Evolutionary conservation across 1,140 invertebrate genomes (phyloP), one percentile per base, ranked within the genome.

Genomic region (Drosophila dunni): DNA sequence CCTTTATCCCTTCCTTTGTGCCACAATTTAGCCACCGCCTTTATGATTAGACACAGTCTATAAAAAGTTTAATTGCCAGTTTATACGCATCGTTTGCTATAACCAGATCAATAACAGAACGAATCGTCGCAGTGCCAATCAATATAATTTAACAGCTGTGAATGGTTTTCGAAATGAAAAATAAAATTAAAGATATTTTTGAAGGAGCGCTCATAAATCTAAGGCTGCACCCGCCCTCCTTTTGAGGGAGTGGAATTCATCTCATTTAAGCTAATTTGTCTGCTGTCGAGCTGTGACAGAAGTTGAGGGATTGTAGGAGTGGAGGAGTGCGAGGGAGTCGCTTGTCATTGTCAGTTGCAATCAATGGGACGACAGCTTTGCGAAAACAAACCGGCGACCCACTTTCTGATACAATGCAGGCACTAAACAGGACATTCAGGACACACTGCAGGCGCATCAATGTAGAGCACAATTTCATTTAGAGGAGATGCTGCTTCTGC

Each of bases 181-280:
- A 33, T n/a, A 36, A 29, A 42, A 20, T 63, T 42, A 13, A 64
- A 42, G 15, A 56, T 20, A 56, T 48, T 58, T 70, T 54, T n/a
- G 8, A 11, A 15, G 50, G 33, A 33, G 24, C 56, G 24, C 56
- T 61, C 69, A 38, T 72, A 68, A 68, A 61, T 56, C 56, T 61
- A 40, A 53, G 24, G 36, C 9, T 20, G 61, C 38, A 20, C 7
- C 7, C 46, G 64, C 8, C 33, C 46, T 29, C 24, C 38, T 46
- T 44, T 58, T 24, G 54, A 42, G 63, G 54, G 29, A 29, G 62
- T 67, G 40, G 51, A 65, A 57, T n/a, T 42, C 71, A 50, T 76
- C 62, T 78, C 51, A 63, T 67, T 79, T 79, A 76, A 76, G 76
- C 76, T 76, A 79, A 79, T 79, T 79, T 79, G 76, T 79, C 62